phyloP scores from a whole-genome alignment of 2,888 invertebrate species.

The Abrostola tripartita region DNA sequence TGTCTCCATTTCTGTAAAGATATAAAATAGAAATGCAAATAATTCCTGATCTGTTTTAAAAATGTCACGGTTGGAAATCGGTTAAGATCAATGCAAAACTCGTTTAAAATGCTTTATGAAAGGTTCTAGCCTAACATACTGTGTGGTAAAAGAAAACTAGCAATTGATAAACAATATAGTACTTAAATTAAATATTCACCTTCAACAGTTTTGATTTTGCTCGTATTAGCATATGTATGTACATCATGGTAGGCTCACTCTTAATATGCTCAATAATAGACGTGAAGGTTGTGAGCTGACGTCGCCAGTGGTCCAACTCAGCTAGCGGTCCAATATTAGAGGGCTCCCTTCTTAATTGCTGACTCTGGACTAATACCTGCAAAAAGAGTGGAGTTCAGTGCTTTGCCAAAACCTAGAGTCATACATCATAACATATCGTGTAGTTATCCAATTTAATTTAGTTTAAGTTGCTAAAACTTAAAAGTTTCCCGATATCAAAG shows the following conservation, averaged over 20 bases:
- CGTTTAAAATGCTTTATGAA: no score
- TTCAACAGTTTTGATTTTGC: conserved; percentile 92
- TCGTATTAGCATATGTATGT: conserved; percentile 90
- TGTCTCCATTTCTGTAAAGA: conserved; percentile 92
- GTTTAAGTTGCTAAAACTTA: no score
- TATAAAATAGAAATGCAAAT: background rate
- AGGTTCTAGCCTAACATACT: no score
- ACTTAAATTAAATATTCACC: conserved; percentile 73
- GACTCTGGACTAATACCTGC: conserved; percentile 92
- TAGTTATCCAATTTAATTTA: no score
- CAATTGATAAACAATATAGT: no score
- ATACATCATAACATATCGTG: no score
- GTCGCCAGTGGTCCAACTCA: conserved; percentile 95
- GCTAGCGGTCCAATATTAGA: conserved; percentile 94
- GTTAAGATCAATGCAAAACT: no score
- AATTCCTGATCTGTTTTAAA: no score
- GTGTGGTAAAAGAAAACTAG: no score
- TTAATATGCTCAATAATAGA: conserved; percentile 94
- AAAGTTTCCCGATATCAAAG: no score
- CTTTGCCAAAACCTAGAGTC: background rate
- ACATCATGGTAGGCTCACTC: conserved; percentile 90
- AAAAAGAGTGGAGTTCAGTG: background rate
- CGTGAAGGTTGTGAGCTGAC: conserved; percentile 93
- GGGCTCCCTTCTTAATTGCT: conserved; percentile 93
- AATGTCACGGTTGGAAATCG: no score